Conservation (phyloP, 2,888 invertebrate species). For the Eupithecia exiguata region DNA sequence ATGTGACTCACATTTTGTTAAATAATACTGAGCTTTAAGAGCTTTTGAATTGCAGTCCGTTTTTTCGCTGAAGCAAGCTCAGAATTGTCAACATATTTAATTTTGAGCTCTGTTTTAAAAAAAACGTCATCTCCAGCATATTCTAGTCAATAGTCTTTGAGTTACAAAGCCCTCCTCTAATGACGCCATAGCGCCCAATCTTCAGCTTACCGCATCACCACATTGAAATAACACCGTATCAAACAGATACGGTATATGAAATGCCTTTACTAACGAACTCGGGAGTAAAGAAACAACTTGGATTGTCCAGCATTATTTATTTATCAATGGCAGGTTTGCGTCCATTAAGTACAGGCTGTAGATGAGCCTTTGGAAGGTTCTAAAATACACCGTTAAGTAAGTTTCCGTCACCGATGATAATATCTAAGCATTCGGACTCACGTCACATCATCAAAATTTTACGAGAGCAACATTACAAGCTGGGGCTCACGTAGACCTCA, state of each 20-base stretch:
- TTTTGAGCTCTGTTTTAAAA: neutral
- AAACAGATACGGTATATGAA: no score
- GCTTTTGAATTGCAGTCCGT: neutral
- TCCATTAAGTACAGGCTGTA: no score
- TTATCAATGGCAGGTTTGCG: no score
- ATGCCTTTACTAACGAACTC: no score
- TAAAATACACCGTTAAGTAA: neutral
- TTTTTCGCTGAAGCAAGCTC: neutral
- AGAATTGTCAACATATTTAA: no score
- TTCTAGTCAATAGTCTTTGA: neutral
- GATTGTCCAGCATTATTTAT: no score
- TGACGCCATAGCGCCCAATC: neutral
- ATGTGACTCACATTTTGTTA: constrained; percentile 31
- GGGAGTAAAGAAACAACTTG: no score
- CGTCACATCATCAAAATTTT: constrained; percentile 49
- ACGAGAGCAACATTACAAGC: constrained; percentile 42
- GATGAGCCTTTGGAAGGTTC: neutral
- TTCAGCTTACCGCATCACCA: neutral
- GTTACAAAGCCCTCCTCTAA: neutral
- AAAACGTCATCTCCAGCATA: neutral
- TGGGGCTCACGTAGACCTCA: constrained; percentile 60
- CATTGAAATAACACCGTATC: neutral
- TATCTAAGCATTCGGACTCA: constrained; percentile 18
- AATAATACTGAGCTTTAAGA: neutral
- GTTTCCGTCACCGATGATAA: neutral